phyloP scores from a whole-genome alignment of 2,113 vertebrate species.

The Bungarus multicinctus region DNA sequence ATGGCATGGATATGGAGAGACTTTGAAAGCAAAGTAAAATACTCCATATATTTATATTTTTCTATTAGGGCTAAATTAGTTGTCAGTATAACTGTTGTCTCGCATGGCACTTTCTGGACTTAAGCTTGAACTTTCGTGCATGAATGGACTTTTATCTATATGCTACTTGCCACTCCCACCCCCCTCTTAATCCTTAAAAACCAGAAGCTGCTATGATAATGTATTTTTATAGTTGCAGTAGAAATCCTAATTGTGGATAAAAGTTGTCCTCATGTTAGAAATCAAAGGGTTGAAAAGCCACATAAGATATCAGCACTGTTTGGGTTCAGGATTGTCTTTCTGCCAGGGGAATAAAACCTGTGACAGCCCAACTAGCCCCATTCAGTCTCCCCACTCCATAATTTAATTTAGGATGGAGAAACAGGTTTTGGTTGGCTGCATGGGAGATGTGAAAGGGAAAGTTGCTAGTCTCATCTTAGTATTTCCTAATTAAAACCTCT shows the following conservation, averaged over 20 bases:
- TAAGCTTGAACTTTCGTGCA: neutral
- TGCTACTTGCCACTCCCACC: neutral
- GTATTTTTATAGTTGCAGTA: neutral
- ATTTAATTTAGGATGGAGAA: neutral
- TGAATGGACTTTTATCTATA: neutral
- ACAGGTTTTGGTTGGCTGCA: neutral
- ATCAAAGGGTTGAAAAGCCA: neutral
- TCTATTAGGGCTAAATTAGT: neutral
- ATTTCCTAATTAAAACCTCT: neutral
- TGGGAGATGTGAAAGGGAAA: neutral
- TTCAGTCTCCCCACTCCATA: neutral
- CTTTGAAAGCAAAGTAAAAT: constrained; percentile 96
- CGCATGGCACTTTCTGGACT: neutral
- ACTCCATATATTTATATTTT: neutral
- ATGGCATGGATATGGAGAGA: constrained; percentile 93
- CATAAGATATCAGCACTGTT: neutral
- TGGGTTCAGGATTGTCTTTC: neutral
- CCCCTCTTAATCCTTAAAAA: neutral
- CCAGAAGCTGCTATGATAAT: neutral
- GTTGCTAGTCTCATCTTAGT: neutral
- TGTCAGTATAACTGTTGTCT: neutral
- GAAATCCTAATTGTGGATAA: neutral
- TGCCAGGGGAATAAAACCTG: neutral
- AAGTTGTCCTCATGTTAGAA: neutral
- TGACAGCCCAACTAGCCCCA: neutral